A percentile compares a stretch with the other conserved stretches of the same genome.
Conservation (phyloP, 2,113 vertebrate species). For the Asarcornis scutulata region DNA sequence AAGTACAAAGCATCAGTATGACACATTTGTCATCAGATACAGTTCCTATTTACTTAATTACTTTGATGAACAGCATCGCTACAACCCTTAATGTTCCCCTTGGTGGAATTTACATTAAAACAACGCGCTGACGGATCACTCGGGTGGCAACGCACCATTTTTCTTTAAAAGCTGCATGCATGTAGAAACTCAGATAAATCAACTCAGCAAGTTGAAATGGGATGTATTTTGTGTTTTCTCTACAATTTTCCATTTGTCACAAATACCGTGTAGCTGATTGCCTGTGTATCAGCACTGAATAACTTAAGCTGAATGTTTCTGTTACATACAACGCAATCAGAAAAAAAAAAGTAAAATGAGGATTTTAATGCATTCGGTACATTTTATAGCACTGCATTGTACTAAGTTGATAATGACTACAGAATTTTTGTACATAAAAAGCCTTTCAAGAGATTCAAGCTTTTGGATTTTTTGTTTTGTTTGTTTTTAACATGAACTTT, state of each 20-base stretch:
- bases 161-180: background rate
- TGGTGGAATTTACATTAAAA: background rate
- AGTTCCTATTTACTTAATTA: background rate
- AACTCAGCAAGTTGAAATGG: background rate
- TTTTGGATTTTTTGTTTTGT: background rate
- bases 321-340: background rate
- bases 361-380: background rate
- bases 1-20: background rate
- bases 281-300: background rate
- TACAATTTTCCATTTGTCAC: background rate
- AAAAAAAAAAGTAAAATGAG: background rate
- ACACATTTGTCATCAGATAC: background rate
- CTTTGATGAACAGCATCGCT: background rate
- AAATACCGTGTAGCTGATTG: background rate
- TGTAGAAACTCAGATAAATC: background rate
- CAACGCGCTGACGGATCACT: background rate
- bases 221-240: background rate
- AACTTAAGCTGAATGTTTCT: background rate
- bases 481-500: no score
- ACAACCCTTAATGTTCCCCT: background rate
- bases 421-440: background rate
- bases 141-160: background rate
- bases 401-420: background rate
- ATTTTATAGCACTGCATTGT: background rate
- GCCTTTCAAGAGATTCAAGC: background rate